Conservation (phyloP, 2,888 invertebrate species). For the Apodemia mormo region DNA sequence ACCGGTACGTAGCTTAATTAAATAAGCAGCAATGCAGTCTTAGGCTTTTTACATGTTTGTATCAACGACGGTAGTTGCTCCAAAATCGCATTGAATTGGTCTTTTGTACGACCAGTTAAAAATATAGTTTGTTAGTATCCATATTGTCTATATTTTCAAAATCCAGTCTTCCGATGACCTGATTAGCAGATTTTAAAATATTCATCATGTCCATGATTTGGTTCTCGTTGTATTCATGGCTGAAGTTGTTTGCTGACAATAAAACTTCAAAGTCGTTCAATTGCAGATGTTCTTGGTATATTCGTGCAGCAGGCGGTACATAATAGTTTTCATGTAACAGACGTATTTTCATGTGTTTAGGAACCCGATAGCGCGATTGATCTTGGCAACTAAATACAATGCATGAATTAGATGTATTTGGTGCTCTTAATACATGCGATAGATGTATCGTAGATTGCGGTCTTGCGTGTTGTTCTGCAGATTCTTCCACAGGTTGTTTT, state of each 20-base stretch:
- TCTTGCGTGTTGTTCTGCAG: constrained; percentile 10
- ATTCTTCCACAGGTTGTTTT: neutral
- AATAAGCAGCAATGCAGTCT: constrained; percentile 18
- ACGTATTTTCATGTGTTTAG: constrained; percentile 17
- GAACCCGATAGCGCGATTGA: constrained; percentile 10
- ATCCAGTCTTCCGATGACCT: constrained; percentile 2
- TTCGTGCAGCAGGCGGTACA: neutral
- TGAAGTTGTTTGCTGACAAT: constrained; percentile 7
- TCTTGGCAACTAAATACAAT: constrained; percentile 15
- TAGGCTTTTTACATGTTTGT: constrained; percentile 20
- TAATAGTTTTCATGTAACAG: constrained; percentile 6
- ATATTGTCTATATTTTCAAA: constrained; percentile 4
- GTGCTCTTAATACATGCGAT: constrained; percentile 11
- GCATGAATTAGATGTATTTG: constrained; percentile 15
- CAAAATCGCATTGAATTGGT: constrained; percentile 14
- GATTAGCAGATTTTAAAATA: constrained; percentile 1
- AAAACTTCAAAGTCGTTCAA: constrained; percentile 12
- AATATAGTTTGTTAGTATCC: constrained; percentile 14
- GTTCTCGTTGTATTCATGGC: constrained; percentile 7
- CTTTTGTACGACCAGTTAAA: constrained; percentile 11
- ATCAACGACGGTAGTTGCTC: constrained; percentile 18
- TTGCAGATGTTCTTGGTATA: constrained; percentile 9
- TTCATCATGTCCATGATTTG: constrained; percentile 11
- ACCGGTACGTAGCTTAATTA: constrained; percentile 17
- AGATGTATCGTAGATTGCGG: neutral